Conservation (phyloP, 2,888 invertebrate species). For the Diaprepes abbreviatus region DNA sequence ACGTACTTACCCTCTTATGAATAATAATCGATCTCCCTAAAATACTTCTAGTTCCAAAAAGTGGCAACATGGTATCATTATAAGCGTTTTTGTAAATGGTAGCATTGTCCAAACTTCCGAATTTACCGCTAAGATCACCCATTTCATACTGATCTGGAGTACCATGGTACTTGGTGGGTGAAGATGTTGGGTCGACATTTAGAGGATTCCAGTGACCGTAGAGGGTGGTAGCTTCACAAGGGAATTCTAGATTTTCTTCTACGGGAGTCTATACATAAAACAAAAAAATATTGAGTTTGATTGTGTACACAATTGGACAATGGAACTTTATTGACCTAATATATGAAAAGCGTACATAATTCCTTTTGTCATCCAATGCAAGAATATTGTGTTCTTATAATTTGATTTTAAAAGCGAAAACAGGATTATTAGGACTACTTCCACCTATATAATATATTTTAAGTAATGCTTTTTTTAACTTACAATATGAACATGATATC, state of each 20-base stretch:
- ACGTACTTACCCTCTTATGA: conserved; percentile 75
- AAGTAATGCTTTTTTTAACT: conserved; percentile 54
- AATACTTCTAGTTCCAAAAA: conserved; percentile 86
- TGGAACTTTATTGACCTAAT: no score
- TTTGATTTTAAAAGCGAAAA: no score
- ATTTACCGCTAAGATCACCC: conserved; percentile 89
- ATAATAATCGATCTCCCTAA: conserved; percentile 90
- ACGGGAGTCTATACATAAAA: conserved; percentile 81
- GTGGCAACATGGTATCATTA: conserved; percentile 85
- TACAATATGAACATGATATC: conserved; percentile 89
- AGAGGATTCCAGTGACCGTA: conserved; percentile 92
- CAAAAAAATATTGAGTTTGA: no score
- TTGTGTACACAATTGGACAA: no score
- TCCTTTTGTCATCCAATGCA: no score
- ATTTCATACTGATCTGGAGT: conserved; percentile 89
- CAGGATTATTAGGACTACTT: no score
- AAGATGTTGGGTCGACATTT: conserved; percentile 74
- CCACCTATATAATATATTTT: no score
- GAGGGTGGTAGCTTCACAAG: conserved; percentile 86
- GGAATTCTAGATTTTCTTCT: conserved; percentile 86
- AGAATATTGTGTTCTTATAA: no score
- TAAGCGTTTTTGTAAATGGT: conserved; percentile 73
- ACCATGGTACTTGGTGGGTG: conserved; percentile 73
- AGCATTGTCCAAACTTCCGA: conserved; percentile 80
- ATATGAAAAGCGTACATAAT: no score